Evolutionary conservation across 2,113 vertebrate species (phyloP), one percentile per base, ranked within the genome.

Genomic region (Junco hyemalis): DNA sequence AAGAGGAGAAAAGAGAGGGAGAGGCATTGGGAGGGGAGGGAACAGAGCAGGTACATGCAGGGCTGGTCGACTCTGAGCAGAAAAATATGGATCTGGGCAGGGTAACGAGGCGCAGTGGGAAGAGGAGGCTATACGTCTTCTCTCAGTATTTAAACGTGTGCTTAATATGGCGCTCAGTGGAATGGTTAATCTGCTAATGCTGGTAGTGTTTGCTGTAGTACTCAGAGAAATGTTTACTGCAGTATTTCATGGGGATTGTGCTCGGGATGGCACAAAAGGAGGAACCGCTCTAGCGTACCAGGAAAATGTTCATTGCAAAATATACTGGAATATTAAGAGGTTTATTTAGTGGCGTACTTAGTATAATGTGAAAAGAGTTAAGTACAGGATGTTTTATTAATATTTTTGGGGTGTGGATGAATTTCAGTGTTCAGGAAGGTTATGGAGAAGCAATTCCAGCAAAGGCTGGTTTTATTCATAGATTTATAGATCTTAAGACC

Each of bases 181-280:
- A 98, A 98, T 97, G 97, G 96, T 97, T 98, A 98, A 98, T 97
- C 97, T 97, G 96, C 95, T 97, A 97, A 97, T 96, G 96, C 91
- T 85, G 80, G 94, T 96, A 95, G 96, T 97, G 97, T 98, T 98
- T 97, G 96, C 96, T 96, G 96, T 94, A 96, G 96, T 96, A 96
- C 96, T 97, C 97, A 97, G 93, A 95, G 97, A 97, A 97, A 97
- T 97, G 97, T 98, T 97, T 97, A 97, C 97, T 96, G 96, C 97
- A 96, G 97, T 97, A 97, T 98, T 97, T 98, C 97, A 97, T 95
- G 95, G 94, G 96, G 96, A 97, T 96, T 97, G 97, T 97, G 96
- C 96, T 97, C 95, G 95, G 96, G 96, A 96, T 96, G 97, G 96
- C 95, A 96, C 96, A 98, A 97, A 97, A 97, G 95, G 95, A 97